Base-by-base conservation (phyloP, 2,888 invertebrate genomes). In the Hermodice carunculata region DNA sequence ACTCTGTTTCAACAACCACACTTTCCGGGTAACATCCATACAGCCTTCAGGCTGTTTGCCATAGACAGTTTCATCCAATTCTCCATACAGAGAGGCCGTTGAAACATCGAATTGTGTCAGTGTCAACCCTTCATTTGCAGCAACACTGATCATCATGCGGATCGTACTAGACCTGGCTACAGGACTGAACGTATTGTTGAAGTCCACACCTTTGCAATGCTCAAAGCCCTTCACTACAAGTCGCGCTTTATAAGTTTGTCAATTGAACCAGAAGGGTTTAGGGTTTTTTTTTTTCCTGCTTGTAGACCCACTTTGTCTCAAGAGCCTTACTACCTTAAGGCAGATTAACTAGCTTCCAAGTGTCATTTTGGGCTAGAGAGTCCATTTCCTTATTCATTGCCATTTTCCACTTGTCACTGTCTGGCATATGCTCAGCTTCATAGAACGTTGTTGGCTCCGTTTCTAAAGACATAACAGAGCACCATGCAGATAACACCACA, bases 241-340 rank as follows among this genome's bases (percentile, higher is more conserved):
- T n/a, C 71, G n/a, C 4, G 54, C 64, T 60, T 76, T 75, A 57
- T 61, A 76, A n/a, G n/a, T 17, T 59, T 40, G 19, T 75, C 66
- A 42, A 70, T 34, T 29, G 26, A 24, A 1, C 74, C 72, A 48
- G 62, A 52, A 11, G 49, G n/a, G n/a, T 66, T 48, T 11, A 51
- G 29, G n/a, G n/a, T n/a, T n/a, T n/a, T n/a, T n/a, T n/a, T n/a
- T n/a, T n/a, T 42, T 77, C 73, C 11, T 64, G 52, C 49, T 61
- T 67, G 43, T 67, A 67, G n/a, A 76, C 68, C 75, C 75, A 75
- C 37, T 71, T 70, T 37, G 66, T 49, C 1, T 62, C 62, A n/a
- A 75, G 61, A 14, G 63, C 14, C 22, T 64, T 61, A 17, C 61
- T 29, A 22, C 61, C 60, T 28, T 58, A 2, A 19, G 73, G 69